Conservation (phyloP, 1,140 invertebrate species). For the Bombus superbus region DNA sequence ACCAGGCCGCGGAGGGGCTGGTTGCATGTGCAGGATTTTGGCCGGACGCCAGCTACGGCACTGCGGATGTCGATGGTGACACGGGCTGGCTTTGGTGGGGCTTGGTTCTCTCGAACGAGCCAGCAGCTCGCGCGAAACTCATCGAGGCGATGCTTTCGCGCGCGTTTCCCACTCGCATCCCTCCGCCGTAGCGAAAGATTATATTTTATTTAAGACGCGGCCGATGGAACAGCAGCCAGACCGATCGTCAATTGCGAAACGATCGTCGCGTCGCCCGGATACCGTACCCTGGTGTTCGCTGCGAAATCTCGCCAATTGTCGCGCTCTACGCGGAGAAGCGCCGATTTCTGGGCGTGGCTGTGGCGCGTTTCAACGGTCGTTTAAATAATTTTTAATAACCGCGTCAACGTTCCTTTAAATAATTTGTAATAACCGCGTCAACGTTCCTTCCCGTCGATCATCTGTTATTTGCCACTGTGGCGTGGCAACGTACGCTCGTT, state of each 20-base stretch:
- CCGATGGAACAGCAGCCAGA: not conserved
- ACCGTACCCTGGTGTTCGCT: no score
- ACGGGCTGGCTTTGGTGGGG: conserved; percentile 58
- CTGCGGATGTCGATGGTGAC: conserved; percentile 80
- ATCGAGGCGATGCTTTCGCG: not conserved
- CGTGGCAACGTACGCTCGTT: not conserved
- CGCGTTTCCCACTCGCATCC: not conserved
- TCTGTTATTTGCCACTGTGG: not conserved
- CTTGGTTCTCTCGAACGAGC: conserved; percentile 32
- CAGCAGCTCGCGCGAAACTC: conserved; percentile 1
- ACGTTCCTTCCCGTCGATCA: not conserved
- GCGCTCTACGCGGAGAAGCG: not conserved
- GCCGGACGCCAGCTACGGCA: conserved; percentile 77
- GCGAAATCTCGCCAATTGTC: not conserved
- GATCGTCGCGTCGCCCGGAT: not conserved
- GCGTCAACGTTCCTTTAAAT: not conserved
- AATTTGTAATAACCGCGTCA: not conserved
- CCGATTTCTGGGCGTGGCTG: not conserved
- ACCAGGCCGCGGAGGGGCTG: conserved; percentile 42
- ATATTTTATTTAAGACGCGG: conserved; percentile 4
- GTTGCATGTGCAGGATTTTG: conserved; percentile 69
- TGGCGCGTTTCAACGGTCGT: not conserved
- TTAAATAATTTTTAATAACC: not conserved
- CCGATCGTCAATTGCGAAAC: not conserved
- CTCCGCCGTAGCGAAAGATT: not conserved